Percentiles rank a stretch among this genome's conserved stretches.
Evolutionary conservation across 2,888 invertebrate genomes (phyloP).

Genomic region (Druceiella hillmani): DNA sequence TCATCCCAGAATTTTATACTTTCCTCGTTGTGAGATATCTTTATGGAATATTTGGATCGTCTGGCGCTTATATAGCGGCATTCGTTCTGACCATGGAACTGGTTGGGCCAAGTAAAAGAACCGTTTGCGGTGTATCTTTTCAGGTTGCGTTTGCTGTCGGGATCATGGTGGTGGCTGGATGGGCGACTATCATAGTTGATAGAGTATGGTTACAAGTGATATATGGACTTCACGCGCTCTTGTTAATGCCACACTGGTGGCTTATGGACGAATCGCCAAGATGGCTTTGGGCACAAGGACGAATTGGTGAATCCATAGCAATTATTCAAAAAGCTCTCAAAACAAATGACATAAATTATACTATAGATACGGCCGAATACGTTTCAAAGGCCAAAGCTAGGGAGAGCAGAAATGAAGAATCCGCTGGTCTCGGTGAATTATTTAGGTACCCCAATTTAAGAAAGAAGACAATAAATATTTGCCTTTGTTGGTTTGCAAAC

Average conservation of each 20-base stretch:
- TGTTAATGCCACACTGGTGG: constrained; percentile 76
- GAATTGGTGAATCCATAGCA: constrained; percentile 64
- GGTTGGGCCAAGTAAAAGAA: constrained; percentile 73
- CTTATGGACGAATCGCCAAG: constrained; percentile 83
- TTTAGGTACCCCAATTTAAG: constrained; percentile 75
- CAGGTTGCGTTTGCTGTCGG: constrained; percentile 76
- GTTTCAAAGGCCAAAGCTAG: constrained; percentile 57
- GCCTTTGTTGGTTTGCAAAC: constrained; percentile 82
- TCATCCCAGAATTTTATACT: constrained; percentile 66
- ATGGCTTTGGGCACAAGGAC: constrained; percentile 83
- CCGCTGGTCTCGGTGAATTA: constrained; percentile 64
- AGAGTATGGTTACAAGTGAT: constrained; percentile 68
- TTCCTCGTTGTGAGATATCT: constrained; percentile 64
- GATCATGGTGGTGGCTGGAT: constrained; percentile 75
- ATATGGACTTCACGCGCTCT: constrained; percentile 67
- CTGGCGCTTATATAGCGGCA: constrained; percentile 66
- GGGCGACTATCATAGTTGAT: constrained; percentile 74
- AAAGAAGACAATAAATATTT: constrained; percentile 72
- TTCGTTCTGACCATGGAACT: constrained; percentile 76
- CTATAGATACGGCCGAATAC: constrained; percentile 58
- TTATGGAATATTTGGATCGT: constrained; percentile 78
- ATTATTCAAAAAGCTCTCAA: constrained; percentile 70
- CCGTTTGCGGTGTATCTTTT: constrained; percentile 74
- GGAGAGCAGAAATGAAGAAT: constrained; percentile 40
- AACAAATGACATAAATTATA: constrained; percentile 59